These are phyloP conservation scores for Platynereis dumerilii DNA, from an alignment of 2,888 invertebrate species.

Conservation along the genomic window DNA sequence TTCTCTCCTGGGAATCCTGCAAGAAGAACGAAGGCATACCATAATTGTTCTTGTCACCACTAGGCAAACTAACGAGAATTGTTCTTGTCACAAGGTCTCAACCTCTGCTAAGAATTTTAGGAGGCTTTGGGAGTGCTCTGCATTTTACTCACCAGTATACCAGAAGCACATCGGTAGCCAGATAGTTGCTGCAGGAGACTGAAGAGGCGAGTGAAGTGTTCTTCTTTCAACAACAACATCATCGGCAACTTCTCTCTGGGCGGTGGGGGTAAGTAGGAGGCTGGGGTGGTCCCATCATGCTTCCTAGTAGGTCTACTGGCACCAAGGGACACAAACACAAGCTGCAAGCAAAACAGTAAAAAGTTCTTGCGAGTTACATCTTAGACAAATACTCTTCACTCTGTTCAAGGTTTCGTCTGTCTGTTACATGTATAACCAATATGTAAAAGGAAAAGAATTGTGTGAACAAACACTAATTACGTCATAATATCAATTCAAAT, in stretches of 20 bases:
- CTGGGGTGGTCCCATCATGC: conserved; percentile 79
- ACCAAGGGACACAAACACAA: conserved; percentile 90
- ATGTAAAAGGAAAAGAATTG: neutral
- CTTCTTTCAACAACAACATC: conserved; percentile 80
- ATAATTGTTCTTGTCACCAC: too few species aligned
- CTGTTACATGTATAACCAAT: neutral
- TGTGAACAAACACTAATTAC: too few species aligned
- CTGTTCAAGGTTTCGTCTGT: neutral
- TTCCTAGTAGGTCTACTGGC: conserved; percentile 71
- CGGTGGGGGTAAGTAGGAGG: conserved; percentile 85
- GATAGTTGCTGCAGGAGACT: conserved; percentile 88
- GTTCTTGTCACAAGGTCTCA: too few species aligned
- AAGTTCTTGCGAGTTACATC: too few species aligned
- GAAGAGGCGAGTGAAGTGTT: conserved; percentile 90
- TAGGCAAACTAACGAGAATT: too few species aligned
- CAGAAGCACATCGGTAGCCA: conserved; percentile 75
- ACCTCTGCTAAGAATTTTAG: too few species aligned
- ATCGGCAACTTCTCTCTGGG: conserved; percentile 82
- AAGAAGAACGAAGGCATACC: too few species aligned
- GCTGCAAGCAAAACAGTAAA: conserved; percentile 67
- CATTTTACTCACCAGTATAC: too few species aligned
- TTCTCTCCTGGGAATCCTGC: conserved; percentile 54
- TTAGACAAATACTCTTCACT: neutral
- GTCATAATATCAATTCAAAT: too few species aligned
- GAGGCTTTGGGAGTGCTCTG: too few species aligned